Evolutionary conservation across 1,140 invertebrate genomes (phyloP).

Genomic region (Doryteuthis pealeii): DNA sequence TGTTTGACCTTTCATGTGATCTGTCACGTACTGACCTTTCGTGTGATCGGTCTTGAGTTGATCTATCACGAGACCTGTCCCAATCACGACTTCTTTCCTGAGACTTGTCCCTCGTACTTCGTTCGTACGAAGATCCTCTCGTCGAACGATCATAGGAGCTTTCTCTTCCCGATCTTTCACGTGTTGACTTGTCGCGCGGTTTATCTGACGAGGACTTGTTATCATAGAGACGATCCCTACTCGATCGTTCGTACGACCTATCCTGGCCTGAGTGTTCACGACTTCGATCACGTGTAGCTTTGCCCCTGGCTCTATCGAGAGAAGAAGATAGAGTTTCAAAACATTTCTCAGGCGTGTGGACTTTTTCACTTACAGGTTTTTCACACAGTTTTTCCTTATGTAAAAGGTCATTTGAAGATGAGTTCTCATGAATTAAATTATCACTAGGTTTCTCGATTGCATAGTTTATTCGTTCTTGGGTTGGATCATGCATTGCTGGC

Average conservation of each 20-base stretch:
- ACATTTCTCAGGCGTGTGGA: neutral
- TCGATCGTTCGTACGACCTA: neutral
- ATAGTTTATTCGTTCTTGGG: neutral
- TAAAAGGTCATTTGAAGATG: neutral
- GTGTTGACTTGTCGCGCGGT: neutral
- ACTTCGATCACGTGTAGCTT: neutral
- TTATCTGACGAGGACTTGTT: neutral
- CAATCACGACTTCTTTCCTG: neutral
- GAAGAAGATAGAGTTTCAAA: neutral
- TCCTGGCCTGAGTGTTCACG: neutral
- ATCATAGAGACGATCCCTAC: neutral
- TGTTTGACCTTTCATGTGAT: neutral
- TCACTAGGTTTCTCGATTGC: neutral
- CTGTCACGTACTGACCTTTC: neutral
- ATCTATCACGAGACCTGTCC: neutral
- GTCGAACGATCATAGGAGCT: neutral
- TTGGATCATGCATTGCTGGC: neutral
- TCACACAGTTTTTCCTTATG: neutral
- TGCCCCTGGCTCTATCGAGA: neutral
- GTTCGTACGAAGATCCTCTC: neutral
- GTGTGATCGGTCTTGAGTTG: neutral
- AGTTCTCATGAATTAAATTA: neutral
- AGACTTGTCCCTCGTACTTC: neutral
- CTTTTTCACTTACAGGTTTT: neutral
- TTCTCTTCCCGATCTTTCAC: neutral